These are phyloP conservation scores for Eubasilissa splendida DNA, from an alignment of 2,888 invertebrate species.

Conservation along the genomic window DNA sequence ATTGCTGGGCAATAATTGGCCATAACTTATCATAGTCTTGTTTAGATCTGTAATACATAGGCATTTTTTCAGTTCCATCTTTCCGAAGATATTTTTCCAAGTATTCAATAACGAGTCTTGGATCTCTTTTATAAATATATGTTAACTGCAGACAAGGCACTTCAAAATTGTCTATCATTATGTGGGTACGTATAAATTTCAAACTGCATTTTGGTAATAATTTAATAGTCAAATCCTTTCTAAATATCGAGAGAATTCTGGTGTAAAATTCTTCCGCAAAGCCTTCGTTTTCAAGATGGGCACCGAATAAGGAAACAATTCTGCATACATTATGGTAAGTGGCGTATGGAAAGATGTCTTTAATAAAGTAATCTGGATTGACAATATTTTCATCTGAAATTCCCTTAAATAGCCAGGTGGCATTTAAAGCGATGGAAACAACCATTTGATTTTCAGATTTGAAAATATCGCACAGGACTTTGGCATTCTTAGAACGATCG, in stretches of 20 bases:
- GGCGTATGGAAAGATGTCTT: conserved; percentile 60
- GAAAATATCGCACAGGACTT: conserved; percentile 60
- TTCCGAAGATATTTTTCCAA: conserved; percentile 58
- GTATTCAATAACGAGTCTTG: conserved; percentile 61
- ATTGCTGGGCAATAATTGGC: conserved; percentile 37
- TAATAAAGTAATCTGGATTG: conserved; percentile 60
- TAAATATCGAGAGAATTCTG: conserved; percentile 58
- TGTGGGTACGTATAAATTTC: conserved; percentile 55
- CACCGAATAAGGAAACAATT: conserved; percentile 60
- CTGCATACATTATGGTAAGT: conserved; percentile 60
- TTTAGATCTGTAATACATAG: background rate
- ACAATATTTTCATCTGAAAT: conserved; percentile 58
- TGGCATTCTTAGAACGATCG: conserved; percentile 51
- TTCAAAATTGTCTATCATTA: conserved; percentile 10
- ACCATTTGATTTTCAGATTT: conserved; percentile 61
- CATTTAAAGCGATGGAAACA: conserved; percentile 61
- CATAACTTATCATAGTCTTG: conserved; percentile 23
- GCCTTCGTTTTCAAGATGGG: conserved; percentile 58
- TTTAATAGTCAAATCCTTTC: conserved; percentile 59
- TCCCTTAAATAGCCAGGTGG: conserved; percentile 62
- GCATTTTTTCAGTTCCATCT: background rate
- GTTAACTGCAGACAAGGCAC: conserved; percentile 28
- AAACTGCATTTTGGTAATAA: conserved; percentile 61
- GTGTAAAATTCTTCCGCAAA: conserved; percentile 62
- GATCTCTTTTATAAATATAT: conserved; percentile 58